Conservation (phyloP, 2,113 vertebrate species). For the Thymallus thymallus region DNA sequence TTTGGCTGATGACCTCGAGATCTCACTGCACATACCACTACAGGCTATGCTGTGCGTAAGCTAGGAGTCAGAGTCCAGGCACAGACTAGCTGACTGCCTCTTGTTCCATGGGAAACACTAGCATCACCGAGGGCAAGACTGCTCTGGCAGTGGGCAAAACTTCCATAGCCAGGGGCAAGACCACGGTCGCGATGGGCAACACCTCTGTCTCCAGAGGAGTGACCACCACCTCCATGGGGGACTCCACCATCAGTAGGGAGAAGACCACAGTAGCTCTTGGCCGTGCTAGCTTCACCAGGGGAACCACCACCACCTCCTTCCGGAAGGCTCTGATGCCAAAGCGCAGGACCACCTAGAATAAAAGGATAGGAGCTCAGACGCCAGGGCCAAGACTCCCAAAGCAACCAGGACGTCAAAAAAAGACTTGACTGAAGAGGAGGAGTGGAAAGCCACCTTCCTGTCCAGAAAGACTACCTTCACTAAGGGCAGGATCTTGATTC, state of each 20-base stretch:
- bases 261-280: slow-evolving; percentile 77
- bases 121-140: slow-evolving; percentile 79
- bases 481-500: slow-evolving; percentile 69
- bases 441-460: slow-evolving; percentile 65
- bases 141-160: slow-evolving; percentile 77
- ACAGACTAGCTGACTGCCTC: slow-evolving; percentile 54
- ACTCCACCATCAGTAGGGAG: slow-evolving; percentile 75
- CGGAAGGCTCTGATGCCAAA: slow-evolving; percentile 74
- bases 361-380: slow-evolving; percentile 57
- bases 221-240: slow-evolving; percentile 80
- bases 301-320: slow-evolving; percentile 76
- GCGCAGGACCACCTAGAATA: slow-evolving; percentile 68
- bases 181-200: slow-evolving; percentile 75
- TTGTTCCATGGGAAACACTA: slow-evolving; percentile 76
- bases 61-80: slow-evolving; percentile 48
- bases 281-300: slow-evolving; percentile 75
- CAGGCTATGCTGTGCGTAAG: slow-evolving; percentile 51
- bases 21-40: slow-evolving; percentile 31
- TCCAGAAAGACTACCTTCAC: slow-evolving; percentile 75
- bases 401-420: slow-evolving; percentile 55
- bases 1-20: slow-evolving; percentile 57
- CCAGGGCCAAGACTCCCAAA: slow-evolving; percentile 52
- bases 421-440: slow-evolving; percentile 58
- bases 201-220: slow-evolving; percentile 78
- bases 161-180: slow-evolving; percentile 77